Base-by-base conservation (phyloP, 2,797 vertebrate species). In the Onychomys torridus region DNA sequence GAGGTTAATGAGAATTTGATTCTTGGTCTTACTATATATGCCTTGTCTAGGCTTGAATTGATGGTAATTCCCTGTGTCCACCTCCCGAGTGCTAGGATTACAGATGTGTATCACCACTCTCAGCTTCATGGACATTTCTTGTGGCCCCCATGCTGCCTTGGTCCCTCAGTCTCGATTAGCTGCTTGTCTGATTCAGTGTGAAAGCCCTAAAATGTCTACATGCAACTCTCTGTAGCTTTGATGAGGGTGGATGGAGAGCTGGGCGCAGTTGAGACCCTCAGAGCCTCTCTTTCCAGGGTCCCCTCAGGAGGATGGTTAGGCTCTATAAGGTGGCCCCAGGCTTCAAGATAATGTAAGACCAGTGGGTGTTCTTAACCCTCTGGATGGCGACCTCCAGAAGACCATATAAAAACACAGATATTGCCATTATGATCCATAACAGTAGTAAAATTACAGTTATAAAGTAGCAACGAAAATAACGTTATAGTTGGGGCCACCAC, bases 361-460 rank as follows among this genome's bases (percentile, higher is more conserved):
- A 37, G 19, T 10, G 1, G 0, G 21, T 61, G 29, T 84, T 85
- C 82, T 67, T 40, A 67, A 85, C 40, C 40, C 10, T 65, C 40
- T 2, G 4, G 29, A 19, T 65, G 1, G 8, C 4, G 0, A 65
- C 59, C 2, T 29, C 13, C 21, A 7, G 65, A 46, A 19, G 59
- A 43, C 37, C 27, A 19, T 83, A 40, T 40, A 29, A 83, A 83
- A 67, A 46, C 61, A 65, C 10, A 46, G 9, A 63, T 46, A 13
- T 85, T 85, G 46, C 4, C 61, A 84, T 46, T 34, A 46, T 2
- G 2, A 65, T 46, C 46, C 27, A 12, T 65, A 84, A 46, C 40
- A 34, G 29, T 84, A 65, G 8, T 43, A 84, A 85, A 46, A 49
- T 67, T 49, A 49, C 10, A 65, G 6, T 21, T 65, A 63, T 2